A percentile compares a stretch with the other conserved stretches of the same genome.
Evolutionary conservation across 2,797 vertebrate genomes (phyloP).

Genomic region (Heteromormyrus szaboi): DNA sequence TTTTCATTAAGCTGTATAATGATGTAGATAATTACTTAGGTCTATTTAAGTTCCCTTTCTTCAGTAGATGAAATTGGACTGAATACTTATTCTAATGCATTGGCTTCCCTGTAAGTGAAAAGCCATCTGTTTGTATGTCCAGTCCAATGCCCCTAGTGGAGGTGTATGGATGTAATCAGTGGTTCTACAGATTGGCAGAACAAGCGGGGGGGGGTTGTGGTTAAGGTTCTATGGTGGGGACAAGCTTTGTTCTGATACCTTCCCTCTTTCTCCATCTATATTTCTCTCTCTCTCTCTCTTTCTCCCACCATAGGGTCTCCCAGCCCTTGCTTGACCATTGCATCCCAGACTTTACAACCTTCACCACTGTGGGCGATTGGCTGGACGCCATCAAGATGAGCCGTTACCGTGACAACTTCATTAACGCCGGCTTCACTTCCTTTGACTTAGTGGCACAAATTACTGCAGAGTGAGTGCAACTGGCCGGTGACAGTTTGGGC

Average conservation of each 20-base stretch:
- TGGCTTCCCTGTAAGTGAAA: slow-evolving; percentile 2
- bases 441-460: slow-evolving; percentile 98
- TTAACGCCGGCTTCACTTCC: slow-evolving; percentile 93
- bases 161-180: not conserved
- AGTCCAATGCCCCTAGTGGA: slow-evolving; percentile 15
- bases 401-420: slow-evolving; percentile 94
- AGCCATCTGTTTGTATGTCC: not conserved
- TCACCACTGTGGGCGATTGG: slow-evolving; percentile 98
- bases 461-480: slow-evolving; percentile 64
- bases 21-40: not conserved
- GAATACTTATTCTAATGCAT: not conserved
- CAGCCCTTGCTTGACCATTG: slow-evolving; percentile 95
- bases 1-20: slow-evolving; percentile 3
- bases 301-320: slow-evolving; percentile 71
- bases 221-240: slow-evolving; percentile 57
- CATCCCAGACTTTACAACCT: slow-evolving; percentile 96
- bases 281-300: not conserved
- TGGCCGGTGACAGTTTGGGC: slow-evolving; percentile 13
- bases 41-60: not conserved
- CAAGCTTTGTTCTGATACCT: slow-evolving; percentile 60
- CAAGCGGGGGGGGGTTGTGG: slow-evolving; percentile 30
- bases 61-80: not conserved
- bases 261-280: slow-evolving; percentile 17
- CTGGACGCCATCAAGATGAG: slow-evolving; percentile 99
- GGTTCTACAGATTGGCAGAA: slow-evolving; percentile 38